These are phyloP conservation scores for Urocyon cinereoargenteus DNA, from an alignment of 2,797 vertebrate species.

Conservation along the genomic window DNA sequence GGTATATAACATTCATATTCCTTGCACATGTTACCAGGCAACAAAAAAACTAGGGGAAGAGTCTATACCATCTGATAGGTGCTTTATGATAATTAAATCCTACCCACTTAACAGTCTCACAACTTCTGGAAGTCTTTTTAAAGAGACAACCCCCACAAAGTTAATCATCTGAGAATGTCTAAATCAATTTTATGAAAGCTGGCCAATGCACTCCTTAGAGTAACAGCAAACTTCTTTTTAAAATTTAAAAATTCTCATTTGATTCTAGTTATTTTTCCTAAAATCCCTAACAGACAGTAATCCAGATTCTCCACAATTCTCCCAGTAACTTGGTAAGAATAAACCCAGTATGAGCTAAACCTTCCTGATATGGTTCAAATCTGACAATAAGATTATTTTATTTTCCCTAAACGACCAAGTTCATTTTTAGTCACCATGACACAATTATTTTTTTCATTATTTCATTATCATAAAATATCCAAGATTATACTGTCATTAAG, in stretches of 20 bases:
- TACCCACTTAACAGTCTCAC: background rate
- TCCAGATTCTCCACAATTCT: background rate
- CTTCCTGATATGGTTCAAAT: background rate
- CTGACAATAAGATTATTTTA: background rate
- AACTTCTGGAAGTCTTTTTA: conserved; percentile 18
- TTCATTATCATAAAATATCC: background rate
- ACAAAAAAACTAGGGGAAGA: background rate
- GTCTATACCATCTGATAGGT: background rate
- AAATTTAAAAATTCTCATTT: conserved; percentile 34
- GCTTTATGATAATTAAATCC: background rate
- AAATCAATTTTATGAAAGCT: conserved; percentile 34
- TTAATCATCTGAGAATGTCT: conserved; percentile 36
- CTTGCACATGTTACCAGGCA: conserved; percentile 7
- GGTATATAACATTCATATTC: background rate
- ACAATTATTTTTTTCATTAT: background rate
- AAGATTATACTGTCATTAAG: conserved; percentile 11
- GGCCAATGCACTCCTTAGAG: background rate
- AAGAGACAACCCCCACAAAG: background rate
- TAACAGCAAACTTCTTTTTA: background rate
- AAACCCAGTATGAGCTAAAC: background rate
- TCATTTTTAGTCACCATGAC: background rate
- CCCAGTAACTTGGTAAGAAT: background rate
- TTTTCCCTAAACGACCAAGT: background rate
- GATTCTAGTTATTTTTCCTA: conserved; percentile 23
- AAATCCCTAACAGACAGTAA: conserved; percentile 21